A percentile compares a stretch with the other conserved stretches of the same genome.
These are phyloP conservation scores for Solenopsis fugax DNA, from an alignment of 1,140 invertebrate genomes.

Conservation along the genomic window DNA sequence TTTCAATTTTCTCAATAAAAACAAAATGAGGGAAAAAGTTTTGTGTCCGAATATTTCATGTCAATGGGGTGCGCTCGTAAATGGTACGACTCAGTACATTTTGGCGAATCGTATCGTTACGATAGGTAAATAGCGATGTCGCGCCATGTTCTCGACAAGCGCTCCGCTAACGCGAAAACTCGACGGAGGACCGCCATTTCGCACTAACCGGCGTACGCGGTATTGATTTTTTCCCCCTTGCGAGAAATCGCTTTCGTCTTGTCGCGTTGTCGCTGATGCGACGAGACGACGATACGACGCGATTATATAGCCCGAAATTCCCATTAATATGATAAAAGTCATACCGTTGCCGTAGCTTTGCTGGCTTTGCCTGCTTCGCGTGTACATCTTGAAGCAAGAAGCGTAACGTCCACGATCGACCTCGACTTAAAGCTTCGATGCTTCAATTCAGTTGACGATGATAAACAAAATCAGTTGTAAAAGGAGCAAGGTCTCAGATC, in stretches of 20 bases:
- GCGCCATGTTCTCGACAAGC: constrained; percentile 6
- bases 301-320: neutral
- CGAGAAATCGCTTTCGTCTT: neutral
- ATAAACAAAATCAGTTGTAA: neutral
- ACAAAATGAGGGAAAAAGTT: neutral
- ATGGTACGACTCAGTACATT: neutral
- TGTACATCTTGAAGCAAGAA: constrained; percentile 72
- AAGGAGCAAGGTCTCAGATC: too few species aligned
- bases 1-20: neutral
- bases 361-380: constrained; percentile 78
- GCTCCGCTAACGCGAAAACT: neutral
- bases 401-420: neutral
- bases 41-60: neutral
- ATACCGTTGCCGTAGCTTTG: constrained; percentile 78
- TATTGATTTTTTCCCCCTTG: constrained; percentile 64
- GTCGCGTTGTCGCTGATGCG: neutral
- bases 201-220: constrained; percentile 11
- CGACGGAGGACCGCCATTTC: constrained; percentile 46
- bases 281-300: neutral
- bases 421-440: neutral
- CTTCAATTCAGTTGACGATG: neutral
- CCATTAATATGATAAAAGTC: neutral
- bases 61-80: neutral
- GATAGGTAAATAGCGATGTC: neutral
- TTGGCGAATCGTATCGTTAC: too few species aligned